A percentile compares a stretch with the other conserved stretches of the same genome.
These are phyloP conservation scores for Linhomoeus sp. DNA, from an alignment of 2,888 invertebrate species.

Conservation along the genomic window DNA sequence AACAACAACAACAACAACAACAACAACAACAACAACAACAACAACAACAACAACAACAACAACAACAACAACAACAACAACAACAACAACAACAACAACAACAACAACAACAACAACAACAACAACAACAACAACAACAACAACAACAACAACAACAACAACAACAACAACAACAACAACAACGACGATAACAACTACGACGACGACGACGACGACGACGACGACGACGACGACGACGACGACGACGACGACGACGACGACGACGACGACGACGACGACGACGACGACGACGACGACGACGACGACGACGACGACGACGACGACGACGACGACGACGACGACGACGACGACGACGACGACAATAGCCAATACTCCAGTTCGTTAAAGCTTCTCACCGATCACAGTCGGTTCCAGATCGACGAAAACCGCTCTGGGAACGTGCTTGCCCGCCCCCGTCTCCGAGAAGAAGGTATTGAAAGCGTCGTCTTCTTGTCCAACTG, in stretches of 20 bases:
- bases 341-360: too few species aligned
- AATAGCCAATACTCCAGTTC: too few species aligned
- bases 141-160: neutral
- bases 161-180: neutral
- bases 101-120: neutral
- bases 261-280: neutral
- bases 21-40: neutral
- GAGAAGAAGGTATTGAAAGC: constrained; percentile 34
- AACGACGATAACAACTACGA: too few species aligned
- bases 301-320: neutral
- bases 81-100: constrained; percentile 1
- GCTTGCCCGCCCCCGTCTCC: constrained; percentile 81
- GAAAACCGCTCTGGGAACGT: constrained; percentile 76
- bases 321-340: constrained; percentile 6
- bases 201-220: neutral
- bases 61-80: constrained; percentile 2
- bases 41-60: constrained; percentile 1
- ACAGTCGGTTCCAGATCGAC: constrained; percentile 74
- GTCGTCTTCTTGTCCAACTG: constrained; percentile 33
- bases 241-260: neutral
- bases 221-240: neutral
- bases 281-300: neutral
- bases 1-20: neutral
- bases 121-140: constrained; percentile 1
- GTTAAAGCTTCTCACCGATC: too few species aligned